Percentiles rank a stretch among this genome's conserved stretches.
These are phyloP conservation scores for Sarcophilus harrisii DNA, from an alignment of 2,797 vertebrate species.

Conservation along the genomic window DNA sequence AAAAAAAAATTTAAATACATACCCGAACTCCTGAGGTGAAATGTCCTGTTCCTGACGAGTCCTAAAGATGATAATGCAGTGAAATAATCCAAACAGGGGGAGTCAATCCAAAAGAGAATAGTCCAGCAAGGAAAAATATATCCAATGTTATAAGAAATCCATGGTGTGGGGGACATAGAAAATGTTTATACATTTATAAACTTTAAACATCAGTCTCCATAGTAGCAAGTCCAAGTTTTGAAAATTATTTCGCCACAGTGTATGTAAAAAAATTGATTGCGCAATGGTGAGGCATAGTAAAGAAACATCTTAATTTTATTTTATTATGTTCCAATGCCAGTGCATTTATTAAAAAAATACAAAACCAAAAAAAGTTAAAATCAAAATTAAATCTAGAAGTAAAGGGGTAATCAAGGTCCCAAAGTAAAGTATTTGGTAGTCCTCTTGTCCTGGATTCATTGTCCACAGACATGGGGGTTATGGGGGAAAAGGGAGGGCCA, in stretches of 20 bases:
- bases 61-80: constrained; percentile 91
- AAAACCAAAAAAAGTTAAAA: constrained; percentile 88
- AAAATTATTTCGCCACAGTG: constrained; percentile 86
- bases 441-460: constrained; percentile 83
- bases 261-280: constrained; percentile 87
- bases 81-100: constrained; percentile 91
- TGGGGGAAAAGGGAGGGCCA: constrained; percentile 64
- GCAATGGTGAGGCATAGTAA: constrained; percentile 89
- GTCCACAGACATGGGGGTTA: constrained; percentile 77
- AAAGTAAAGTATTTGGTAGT: constrained; percentile 83
- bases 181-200: constrained; percentile 90
- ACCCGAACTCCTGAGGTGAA: constrained; percentile 91
- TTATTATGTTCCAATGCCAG: constrained; percentile 89
- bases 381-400: constrained; percentile 87
- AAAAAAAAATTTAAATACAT: constrained; percentile 87
- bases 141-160: constrained; percentile 90
- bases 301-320: constrained; percentile 86
- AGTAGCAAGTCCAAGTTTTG: constrained; percentile 87
- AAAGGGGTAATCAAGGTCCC: constrained; percentile 84
- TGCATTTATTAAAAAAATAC: constrained; percentile 88
- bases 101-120: constrained; percentile 91
- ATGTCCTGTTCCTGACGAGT: constrained; percentile 90
- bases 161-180: constrained; percentile 89
- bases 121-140: constrained; percentile 91
- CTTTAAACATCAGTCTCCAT: constrained; percentile 89